Evolutionary conservation across 2,888 invertebrate genomes (phyloP).

Genomic region (Caenorhabditis wallacei): DNA sequence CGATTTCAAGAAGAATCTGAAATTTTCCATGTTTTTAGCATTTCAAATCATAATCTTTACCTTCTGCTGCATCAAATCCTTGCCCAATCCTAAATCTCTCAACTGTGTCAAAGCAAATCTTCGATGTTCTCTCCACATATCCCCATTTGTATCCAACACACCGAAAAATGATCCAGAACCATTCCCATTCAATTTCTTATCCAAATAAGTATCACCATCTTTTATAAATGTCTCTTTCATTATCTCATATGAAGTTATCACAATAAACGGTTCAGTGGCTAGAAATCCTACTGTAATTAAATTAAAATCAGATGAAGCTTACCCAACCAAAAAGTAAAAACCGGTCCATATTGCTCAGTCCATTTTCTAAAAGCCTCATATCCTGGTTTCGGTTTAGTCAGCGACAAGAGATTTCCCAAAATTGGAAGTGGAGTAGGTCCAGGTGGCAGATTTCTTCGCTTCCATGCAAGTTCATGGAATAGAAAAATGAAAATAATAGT

Average conservation of each 20-base stretch:
- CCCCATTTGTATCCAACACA: conserved; percentile 36
- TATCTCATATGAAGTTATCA: conserved; percentile 41
- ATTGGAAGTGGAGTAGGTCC: conserved; percentile 23
- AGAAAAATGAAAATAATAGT: background rate
- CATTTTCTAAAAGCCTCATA: conserved; percentile 21
- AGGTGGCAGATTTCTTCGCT: conserved; percentile 23
- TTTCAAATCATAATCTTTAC: background rate
- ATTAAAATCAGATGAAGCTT: conserved; percentile 1
- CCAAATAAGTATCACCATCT: conserved; percentile 55
- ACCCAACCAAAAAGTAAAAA: conserved; percentile 42
- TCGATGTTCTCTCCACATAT: conserved; percentile 49
- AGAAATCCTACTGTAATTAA: background rate
- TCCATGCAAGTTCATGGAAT: conserved; percentile 25
- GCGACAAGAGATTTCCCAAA: conserved; percentile 6
- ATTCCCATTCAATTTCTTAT: conserved; percentile 13
- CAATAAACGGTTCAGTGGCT: conserved; percentile 34
- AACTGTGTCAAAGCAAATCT: conserved; percentile 34
- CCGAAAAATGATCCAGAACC: conserved; percentile 9
- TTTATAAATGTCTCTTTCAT: conserved; percentile 63
- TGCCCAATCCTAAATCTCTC: conserved; percentile 48
- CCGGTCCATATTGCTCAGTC: conserved; percentile 17
- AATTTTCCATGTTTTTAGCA: background rate
- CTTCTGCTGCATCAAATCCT: conserved; percentile 32
- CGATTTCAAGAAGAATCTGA: conserved; percentile 52
- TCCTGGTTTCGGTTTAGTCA: conserved; percentile 18